Conservation (phyloP, 2,797 vertebrate species). For the Phylloscopus collybita region DNA sequence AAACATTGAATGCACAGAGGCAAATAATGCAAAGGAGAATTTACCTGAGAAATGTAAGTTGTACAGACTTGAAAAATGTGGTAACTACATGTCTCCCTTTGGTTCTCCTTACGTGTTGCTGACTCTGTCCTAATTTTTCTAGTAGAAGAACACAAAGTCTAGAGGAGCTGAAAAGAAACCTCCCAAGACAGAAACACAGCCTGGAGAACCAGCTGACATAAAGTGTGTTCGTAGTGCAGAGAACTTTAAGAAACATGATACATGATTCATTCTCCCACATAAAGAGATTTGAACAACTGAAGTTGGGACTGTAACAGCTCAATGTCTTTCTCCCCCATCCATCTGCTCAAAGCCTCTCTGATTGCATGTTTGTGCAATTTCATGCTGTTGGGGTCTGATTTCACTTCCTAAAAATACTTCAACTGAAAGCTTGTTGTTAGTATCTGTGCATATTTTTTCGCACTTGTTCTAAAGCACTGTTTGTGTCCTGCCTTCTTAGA, state of each 20-base stretch:
- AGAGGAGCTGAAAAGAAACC: neutral
- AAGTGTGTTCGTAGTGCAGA: neutral
- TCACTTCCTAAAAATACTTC: conserved; percentile 67
- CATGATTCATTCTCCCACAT: conserved; percentile 59
- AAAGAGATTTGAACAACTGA: conserved; percentile 62
- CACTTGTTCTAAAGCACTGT: conserved; percentile 53
- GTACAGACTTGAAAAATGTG: neutral
- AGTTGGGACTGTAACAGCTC: conserved; percentile 63
- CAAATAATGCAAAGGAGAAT: neutral
- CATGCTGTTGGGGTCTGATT: conserved; percentile 67
- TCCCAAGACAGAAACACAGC: neutral
- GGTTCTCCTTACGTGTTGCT: neutral
- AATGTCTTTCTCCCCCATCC: conserved; percentile 63
- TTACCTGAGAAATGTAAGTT: neutral
- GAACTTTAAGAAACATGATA: conserved; percentile 38
- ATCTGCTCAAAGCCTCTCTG: conserved; percentile 66
- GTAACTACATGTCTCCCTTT: neutral
- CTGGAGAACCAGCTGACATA: conserved; percentile 18
- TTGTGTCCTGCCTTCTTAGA: conserved; percentile 53
- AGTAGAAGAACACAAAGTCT: neutral
- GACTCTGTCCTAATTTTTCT: neutral
- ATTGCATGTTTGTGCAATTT: conserved; percentile 65
- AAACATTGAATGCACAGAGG: neutral
- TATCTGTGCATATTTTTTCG: conserved; percentile 55
- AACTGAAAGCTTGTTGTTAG: conserved; percentile 64